Evolutionary conservation across 2,113 vertebrate species (phyloP), one percentile per base, ranked within the genome.

Genomic region (Lampris megalopsis): DNA sequence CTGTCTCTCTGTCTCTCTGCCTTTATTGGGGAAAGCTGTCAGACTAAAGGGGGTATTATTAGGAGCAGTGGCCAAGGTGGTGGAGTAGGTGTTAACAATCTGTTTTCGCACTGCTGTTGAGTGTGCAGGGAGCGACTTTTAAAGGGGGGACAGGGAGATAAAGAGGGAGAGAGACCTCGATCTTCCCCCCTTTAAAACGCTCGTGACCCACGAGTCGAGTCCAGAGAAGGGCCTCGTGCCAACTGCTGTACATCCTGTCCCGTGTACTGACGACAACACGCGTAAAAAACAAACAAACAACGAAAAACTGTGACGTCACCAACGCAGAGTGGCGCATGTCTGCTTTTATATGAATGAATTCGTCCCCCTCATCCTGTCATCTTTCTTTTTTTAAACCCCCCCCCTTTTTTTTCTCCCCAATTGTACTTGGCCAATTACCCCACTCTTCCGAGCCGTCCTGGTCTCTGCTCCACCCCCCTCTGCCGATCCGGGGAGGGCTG

Each of bases 71-170:
- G 86, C 85, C 80, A 83, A 85, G 74, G 80, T 68, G 63, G 71
- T n/a, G 63, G 74, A 68, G 69, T 72, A 80, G 6, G 59, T 85
- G 82, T 91, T 91, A 89, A 88, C 77, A 84, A 88, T 86, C 77
- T 87, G 85, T 86, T 88, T 90, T 84, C 89, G 91, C 85, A 86
- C 66, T 59, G 82, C 72, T 79, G 68, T 77, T 86, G 71, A 82
- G 77, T 70, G 80, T 38, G 65, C 68, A 66, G 73, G 50, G 61
- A 68, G 71, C 50, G 59, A 9, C 8, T 10, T 4, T 5, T 37
- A 6, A 37, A 36, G 45, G 11, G 50, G 59, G 74, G 70, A 48
- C 36, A 1, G 9, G 47, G 9, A 11, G 38, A 42, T 68, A 49
- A 67, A 60, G 24, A 58, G 56, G 38, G 56, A 11, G 50, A 53